These are phyloP conservation scores for Muraenolepis orangiensis DNA, from an alignment of 2,797 vertebrate genomes.

Conservation along the genomic window DNA sequence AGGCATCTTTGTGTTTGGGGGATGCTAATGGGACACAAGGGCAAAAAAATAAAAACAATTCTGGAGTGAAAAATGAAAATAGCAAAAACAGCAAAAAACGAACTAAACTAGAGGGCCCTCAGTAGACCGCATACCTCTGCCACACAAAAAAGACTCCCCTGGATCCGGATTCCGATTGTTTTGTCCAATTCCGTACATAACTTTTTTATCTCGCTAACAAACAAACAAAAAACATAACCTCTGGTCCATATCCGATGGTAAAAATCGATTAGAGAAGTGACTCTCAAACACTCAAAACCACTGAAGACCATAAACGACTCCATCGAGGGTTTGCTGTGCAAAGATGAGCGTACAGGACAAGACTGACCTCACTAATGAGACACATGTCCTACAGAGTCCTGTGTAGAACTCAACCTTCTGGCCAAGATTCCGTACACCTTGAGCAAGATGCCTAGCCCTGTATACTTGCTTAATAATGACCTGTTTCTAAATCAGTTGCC, in stretches of 20 bases:
- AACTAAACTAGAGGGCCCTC: too few species aligned
- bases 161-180: too few species aligned
- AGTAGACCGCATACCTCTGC: too few species aligned
- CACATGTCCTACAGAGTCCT: not conserved
- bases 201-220: too few species aligned
- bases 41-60: not conserved
- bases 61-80: not conserved
- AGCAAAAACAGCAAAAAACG: not conserved
- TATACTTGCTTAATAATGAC: not conserved
- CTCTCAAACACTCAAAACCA: not conserved
- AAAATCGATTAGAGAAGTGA: not conserved
- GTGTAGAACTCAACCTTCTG: not conserved
- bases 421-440: not conserved
- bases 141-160: too few species aligned
- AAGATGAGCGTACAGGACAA: too few species aligned
- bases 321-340: too few species aligned
- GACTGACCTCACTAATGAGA: too few species aligned
- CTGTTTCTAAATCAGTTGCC: not conserved
- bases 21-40: not conserved
- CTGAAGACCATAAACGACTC: not conserved
- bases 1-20: not conserved
- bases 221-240: too few species aligned
- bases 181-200: too few species aligned
- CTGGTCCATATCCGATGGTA: too few species aligned
- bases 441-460: not conserved